A percentile compares a stretch with the other conserved stretches of the same genome.
Conservation (phyloP, 2,797 vertebrate species). For the Rousettus madagascariensis region DNA sequence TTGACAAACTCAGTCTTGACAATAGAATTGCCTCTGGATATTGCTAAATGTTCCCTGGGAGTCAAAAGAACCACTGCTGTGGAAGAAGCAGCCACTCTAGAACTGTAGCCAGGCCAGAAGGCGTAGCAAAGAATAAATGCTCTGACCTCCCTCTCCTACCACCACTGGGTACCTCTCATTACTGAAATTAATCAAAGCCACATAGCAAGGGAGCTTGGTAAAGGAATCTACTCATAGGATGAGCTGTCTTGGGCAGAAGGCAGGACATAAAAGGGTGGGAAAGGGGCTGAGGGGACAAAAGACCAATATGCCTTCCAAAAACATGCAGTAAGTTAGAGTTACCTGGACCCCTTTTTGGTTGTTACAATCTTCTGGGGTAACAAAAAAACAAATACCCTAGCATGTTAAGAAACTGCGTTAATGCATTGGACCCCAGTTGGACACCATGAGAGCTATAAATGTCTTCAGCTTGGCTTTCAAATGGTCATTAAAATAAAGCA, state of each 20-base stretch:
- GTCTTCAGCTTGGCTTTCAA: neutral
- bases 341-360: neutral
- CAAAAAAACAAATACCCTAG: neutral
- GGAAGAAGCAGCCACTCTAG: neutral
- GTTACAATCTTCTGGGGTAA: neutral
- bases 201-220: neutral
- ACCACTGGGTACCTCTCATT: neutral
- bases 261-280: neutral
- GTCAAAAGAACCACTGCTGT: neutral
- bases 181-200: neutral
- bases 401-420: neutral
- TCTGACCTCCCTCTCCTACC: neutral
- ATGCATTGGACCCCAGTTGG: no score
- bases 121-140: neutral
- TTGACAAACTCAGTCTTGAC: neutral
- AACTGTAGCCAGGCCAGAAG: neutral
- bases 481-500: neutral
- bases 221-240: neutral
- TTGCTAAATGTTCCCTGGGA: neutral
- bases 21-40: neutral
- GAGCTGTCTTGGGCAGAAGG: neutral
- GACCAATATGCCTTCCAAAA: neutral
- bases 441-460: neutral
- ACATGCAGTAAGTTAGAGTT: neutral
- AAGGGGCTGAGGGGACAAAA: neutral